Evolutionary conservation across 2,113 vertebrate genomes (phyloP).

Genomic region (Pardalotus punctatus): DNA sequence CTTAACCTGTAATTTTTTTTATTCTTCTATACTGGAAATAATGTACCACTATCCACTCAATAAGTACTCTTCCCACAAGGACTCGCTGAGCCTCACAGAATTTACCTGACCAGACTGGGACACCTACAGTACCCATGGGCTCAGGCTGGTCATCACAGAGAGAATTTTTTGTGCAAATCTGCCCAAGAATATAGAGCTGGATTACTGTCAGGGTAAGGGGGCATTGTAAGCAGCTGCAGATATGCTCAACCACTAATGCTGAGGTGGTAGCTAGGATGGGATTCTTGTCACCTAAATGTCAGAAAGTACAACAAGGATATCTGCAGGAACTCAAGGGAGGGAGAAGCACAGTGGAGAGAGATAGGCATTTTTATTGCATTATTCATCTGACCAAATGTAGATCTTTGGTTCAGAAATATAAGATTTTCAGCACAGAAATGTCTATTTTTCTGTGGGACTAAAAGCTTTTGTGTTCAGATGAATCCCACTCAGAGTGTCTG

Average conservation of each 20-base stretch:
- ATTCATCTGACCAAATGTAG: neutral
- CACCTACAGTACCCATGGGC: neutral
- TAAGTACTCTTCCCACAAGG: neutral
- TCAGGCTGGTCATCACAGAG: neutral
- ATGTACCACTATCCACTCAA: neutral
- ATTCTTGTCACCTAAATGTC: neutral
- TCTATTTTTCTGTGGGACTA: neutral
- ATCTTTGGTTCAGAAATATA: neutral
- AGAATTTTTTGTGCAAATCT: neutral
- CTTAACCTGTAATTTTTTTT: neutral
- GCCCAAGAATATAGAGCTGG: neutral
- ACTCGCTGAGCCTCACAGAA: neutral
- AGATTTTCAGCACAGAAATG: neutral
- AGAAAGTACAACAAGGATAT: neutral
- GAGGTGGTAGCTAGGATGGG: neutral
- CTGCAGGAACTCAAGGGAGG: neutral
- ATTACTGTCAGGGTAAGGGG: fast-evolving
- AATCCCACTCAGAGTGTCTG: neutral
- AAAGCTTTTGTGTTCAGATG: neutral
- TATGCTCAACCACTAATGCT: neutral
- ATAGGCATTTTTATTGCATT: neutral
- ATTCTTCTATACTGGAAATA: neutral
- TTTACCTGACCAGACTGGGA: neutral
- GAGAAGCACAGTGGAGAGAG: neutral
- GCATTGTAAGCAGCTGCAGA: neutral